phyloP scores from a whole-genome alignment of 2,888 invertebrate genomes.

The Dasypogon diadema region DNA sequence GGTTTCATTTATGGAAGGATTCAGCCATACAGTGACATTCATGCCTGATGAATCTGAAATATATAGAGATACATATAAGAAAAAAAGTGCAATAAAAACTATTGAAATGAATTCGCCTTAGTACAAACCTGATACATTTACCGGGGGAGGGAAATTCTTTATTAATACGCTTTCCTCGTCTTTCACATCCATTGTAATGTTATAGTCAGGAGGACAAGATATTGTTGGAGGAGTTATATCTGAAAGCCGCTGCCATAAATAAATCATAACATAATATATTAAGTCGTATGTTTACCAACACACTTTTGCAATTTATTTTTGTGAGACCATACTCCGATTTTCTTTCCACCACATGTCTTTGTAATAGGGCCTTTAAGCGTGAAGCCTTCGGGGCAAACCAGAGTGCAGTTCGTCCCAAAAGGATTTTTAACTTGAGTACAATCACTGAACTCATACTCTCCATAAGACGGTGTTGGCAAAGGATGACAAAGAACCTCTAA shows the following conservation, averaged over 20 bases:
- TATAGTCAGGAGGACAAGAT: constrained; percentile 71
- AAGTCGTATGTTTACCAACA: constrained; percentile 69
- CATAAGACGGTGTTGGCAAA: constrained; percentile 70
- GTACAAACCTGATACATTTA: constrained; percentile 26
- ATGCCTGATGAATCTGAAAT: constrained; percentile 73
- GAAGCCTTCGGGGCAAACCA: constrained; percentile 74
- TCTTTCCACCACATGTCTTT: constrained; percentile 71
- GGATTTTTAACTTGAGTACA: constrained; percentile 72
- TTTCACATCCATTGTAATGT: constrained; percentile 12
- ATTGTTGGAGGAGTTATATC: constrained; percentile 73
- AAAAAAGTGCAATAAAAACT: no score
- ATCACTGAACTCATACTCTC: constrained; percentile 70
- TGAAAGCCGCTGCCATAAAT: no score
- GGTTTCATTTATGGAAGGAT: constrained; percentile 71
- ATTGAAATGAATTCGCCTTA: background rate
- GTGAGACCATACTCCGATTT: constrained; percentile 71
- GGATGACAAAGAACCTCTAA: constrained; percentile 70
- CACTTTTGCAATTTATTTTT: constrained; percentile 68
- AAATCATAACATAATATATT: no score
- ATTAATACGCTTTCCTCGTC: constrained; percentile 54
- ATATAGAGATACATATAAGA: no score
- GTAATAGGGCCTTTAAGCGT: constrained; percentile 71
- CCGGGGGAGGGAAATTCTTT: constrained; percentile 20
- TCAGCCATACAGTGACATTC: constrained; percentile 71
- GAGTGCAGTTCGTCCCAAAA: constrained; percentile 73